These are phyloP conservation scores for Eupithecia centaureata DNA, from an alignment of 2,888 invertebrate genomes.

Conservation along the genomic window DNA sequence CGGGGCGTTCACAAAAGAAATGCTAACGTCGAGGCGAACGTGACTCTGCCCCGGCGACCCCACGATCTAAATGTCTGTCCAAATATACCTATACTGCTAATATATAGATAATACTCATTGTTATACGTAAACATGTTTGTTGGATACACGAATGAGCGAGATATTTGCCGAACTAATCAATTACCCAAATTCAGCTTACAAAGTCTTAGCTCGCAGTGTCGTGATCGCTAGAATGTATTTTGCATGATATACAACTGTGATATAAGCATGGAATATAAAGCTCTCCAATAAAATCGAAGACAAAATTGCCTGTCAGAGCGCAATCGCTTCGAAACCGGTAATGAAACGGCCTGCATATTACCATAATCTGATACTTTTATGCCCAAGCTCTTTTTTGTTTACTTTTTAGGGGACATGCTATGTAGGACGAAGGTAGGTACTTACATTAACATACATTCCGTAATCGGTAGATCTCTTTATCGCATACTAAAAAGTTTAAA, in stretches of 20 bases:
- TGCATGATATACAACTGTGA: conserved; percentile 42
- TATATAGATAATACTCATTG: conserved; percentile 23
- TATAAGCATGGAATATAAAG: conserved; percentile 57
- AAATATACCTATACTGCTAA: conserved; percentile 30
- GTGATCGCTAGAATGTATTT: conserved; percentile 39
- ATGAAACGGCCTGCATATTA: conserved; percentile 53
- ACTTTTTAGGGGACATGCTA: conserved; percentile 34
- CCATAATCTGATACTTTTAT: conserved; percentile 47
- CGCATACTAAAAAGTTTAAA: background rate
- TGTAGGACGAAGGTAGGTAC: background rate
- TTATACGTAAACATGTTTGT: conserved; percentile 39
- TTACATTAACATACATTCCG: conserved; percentile 23
- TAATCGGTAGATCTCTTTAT: conserved; percentile 9
- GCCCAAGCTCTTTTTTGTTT: conserved; percentile 40
- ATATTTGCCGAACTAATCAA: conserved; percentile 39
- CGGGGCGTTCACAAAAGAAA: conserved; percentile 81
- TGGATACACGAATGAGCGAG: conserved; percentile 29
- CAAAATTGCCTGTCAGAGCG: conserved; percentile 55
- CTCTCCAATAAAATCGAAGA: conserved; percentile 62
- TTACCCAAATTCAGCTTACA: conserved; percentile 36
- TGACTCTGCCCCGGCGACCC: conserved; percentile 58
- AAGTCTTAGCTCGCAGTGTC: conserved; percentile 34
- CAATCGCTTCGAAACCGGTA: conserved; percentile 57
- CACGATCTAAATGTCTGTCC: conserved; percentile 30
- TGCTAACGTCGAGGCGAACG: conserved; percentile 73